These are phyloP conservation scores for Zelostemma sp. DNA, from an alignment of 1,140 invertebrate genomes.

Conservation along the genomic window DNA sequence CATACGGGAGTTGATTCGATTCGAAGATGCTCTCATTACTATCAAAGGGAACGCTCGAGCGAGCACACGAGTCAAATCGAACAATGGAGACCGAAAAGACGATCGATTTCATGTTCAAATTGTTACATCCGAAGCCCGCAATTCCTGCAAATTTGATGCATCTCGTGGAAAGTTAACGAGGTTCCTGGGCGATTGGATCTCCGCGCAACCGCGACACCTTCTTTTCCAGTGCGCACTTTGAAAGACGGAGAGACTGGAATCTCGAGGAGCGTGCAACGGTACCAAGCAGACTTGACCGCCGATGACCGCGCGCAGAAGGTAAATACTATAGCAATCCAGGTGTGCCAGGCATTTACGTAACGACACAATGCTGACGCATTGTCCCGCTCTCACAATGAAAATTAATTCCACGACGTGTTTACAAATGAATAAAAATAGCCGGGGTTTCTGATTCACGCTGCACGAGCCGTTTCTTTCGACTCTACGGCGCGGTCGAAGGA, in stretches of 20 bases:
- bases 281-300: constrained; percentile 57
- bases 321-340: constrained; percentile 53
- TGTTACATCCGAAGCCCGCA: not conserved
- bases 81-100: no score
- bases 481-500: no score
- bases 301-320: constrained; percentile 58
- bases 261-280: constrained; percentile 54
- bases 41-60: no score
- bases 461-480: no score
- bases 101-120: no score
- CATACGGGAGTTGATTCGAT: no score
- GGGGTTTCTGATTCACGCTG: not conserved
- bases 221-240: constrained; percentile 10
- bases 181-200: constrained; percentile 6
- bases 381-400: not conserved
- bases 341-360: constrained; percentile 52
- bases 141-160: constrained; percentile 14
- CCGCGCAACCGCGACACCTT: constrained; percentile 14
- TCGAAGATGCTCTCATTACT: no score
- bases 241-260: constrained; percentile 21
- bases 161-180: no score
- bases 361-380: constrained; percentile 31
- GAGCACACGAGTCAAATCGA: no score
- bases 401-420: not conserved
- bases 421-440: not conserved